Evolutionary conservation across 1,140 invertebrate species (phyloP).

Genomic region (Tetramorium parvispinum): DNA sequence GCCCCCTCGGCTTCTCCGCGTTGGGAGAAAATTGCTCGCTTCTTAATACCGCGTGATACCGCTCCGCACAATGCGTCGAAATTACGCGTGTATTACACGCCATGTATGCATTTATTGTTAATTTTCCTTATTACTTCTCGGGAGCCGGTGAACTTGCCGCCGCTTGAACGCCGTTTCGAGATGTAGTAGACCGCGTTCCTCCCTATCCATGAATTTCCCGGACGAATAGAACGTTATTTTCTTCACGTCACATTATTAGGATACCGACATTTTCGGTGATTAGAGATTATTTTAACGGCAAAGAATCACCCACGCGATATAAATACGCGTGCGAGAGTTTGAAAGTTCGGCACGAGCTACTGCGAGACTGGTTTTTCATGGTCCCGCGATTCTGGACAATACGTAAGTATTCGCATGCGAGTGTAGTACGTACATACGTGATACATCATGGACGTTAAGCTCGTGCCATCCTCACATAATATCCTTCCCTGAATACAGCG

Average conservation of each 20-base stretch:
- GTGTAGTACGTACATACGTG: slow-evolving; percentile 55
- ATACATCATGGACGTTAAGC: slow-evolving; percentile 64
- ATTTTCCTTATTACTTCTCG: neutral
- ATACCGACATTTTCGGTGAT: neutral
- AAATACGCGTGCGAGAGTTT: neutral
- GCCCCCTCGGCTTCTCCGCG: neutral
- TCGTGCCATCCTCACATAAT: slow-evolving; percentile 37
- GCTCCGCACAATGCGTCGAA: neutral
- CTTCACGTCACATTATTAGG: neutral
- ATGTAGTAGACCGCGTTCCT: neutral
- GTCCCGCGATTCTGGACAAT: slow-evolving; percentile 72
- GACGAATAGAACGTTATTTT: neutral
- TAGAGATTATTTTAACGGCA: neutral
- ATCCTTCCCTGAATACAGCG: slow-evolving; percentile 49
- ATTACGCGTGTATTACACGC: slow-evolving; percentile 2
- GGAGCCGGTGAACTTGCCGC: neutral
- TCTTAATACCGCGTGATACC: slow-evolving; percentile 3
- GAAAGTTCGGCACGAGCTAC: slow-evolving; percentile 73
- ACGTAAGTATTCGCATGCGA: slow-evolving; percentile 58
- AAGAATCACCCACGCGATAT: neutral
- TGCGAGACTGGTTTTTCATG: slow-evolving; percentile 75
- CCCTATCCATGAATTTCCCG: neutral
- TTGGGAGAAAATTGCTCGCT: neutral
- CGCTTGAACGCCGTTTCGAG: neutral
- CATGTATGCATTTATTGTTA: neutral